Evolutionary conservation across 2,888 invertebrate genomes (phyloP).

Genomic region (Papilio elwesi): DNA sequence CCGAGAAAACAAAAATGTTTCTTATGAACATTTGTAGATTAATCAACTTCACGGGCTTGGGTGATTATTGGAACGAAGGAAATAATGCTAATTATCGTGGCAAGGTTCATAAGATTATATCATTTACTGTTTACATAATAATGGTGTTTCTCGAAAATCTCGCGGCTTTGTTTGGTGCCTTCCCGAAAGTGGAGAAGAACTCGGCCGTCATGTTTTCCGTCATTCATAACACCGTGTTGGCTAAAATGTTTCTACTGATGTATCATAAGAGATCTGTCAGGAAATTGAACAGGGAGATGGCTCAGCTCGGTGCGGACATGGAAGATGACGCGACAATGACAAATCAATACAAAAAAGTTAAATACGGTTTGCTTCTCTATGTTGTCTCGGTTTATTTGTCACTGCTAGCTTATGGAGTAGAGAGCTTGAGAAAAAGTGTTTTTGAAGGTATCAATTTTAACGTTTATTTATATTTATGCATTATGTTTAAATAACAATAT

Average conservation of each 20-base stretch:
- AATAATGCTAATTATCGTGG: slow-evolving; percentile 60
- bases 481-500: background rate
- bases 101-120: slow-evolving; percentile 59
- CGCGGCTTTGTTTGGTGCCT: slow-evolving; percentile 68
- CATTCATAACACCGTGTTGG: slow-evolving; percentile 71
- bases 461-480: slow-evolving; percentile 5
- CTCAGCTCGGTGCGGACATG: slow-evolving; percentile 61
- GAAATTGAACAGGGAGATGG: slow-evolving; percentile 72
- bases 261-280: slow-evolving; percentile 70
- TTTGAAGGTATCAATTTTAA: slow-evolving; percentile 59
- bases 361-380: slow-evolving; percentile 65
- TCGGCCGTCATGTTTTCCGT: slow-evolving; percentile 76
- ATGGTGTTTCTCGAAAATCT: slow-evolving; percentile 75
- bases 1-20: slow-evolving; percentile 59
- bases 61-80: slow-evolving; percentile 70
- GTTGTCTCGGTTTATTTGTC: slow-evolving; percentile 70
- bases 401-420: slow-evolving; percentile 67
- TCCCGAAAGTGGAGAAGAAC: slow-evolving; percentile 73
- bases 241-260: slow-evolving; percentile 69
- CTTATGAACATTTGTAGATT: slow-evolving; percentile 65
- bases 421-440: slow-evolving; percentile 62
- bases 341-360: slow-evolving; percentile 66
- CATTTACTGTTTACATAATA: slow-evolving; percentile 65
- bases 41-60: slow-evolving; percentile 69
- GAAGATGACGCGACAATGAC: slow-evolving; percentile 66